Evolutionary conservation across 1,140 invertebrate species (phyloP), one percentile per base, ranked within the genome.

Genomic region (Prorops nasuta): DNA sequence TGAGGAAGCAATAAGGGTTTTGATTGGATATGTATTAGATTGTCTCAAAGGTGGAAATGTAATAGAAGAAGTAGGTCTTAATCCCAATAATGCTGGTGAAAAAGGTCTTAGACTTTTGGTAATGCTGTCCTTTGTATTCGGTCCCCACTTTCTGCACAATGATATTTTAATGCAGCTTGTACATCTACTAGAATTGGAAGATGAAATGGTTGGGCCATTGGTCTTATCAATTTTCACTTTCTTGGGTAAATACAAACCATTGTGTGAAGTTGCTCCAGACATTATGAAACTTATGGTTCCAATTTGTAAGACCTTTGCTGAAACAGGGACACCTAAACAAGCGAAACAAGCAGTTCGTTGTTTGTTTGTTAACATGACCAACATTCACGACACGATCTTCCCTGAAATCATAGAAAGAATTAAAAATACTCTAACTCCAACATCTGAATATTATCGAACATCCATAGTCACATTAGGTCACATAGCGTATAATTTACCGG

Each of bases 281-380:
- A 76, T 90, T 32, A 85, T 89, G 73, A 82, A 86, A 18, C 79
- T 79, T 46, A 74, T 98, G 65, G 85, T 91, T 17, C 89, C 90
- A 2, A 84, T 94, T 31, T 93, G 95, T 66, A 90, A 92, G 64
- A 86, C 87, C 19, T 90, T 95, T 67, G 88, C 91, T 0, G 86
- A 91, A 61, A 85, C 86, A 18, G 95, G 94, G 3, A 93, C 91
- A 2, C 87, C 92, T 0, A 96, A 96, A 76, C 94, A 98, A 77
- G 93, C 94, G 1, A 98, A 98, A 75, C 93, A 97, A 66, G 93
- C 95, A 3, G 88, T 98, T 21, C 83, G 91, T 51, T 98, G 95
- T 78, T 84, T 98, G 32, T 92, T 84, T 65, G 87, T 90, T 7
- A 93, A 95, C 72, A 89, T 92, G 65, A 86, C 86, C 12, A 83